Percentiles rank a stretch among this genome's conserved stretches.
Evolutionary conservation across 2,113 vertebrate genomes (phyloP).

Genomic region (Loxodonta africana): DNA sequence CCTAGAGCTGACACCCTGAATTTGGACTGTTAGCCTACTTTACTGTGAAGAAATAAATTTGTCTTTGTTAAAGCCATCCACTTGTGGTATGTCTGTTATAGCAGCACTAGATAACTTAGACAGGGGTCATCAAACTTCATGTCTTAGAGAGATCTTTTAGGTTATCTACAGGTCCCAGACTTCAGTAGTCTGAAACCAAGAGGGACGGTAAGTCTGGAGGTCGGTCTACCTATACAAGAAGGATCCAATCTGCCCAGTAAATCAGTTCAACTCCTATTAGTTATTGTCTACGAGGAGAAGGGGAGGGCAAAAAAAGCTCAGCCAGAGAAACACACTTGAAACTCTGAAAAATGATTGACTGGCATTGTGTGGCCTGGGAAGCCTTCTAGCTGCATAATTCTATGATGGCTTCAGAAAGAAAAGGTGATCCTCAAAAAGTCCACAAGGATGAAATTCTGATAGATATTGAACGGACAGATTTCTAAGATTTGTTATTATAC

Average conservation of each 20-base stretch:
- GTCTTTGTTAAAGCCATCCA: too few species aligned
- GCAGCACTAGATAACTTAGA: too few species aligned
- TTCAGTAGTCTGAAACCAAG: background rate
- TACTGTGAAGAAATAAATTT: too few species aligned
- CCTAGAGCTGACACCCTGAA: too few species aligned
- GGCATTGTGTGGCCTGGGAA: background rate
- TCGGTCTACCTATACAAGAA: background rate
- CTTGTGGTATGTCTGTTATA: too few species aligned
- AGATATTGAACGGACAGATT: conserved; percentile 5
- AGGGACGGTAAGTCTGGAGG: background rate
- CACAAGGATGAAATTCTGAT: conserved; percentile 35
- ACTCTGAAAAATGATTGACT: background rate
- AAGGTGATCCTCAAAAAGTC: conserved; percentile 15
- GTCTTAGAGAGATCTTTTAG: background rate
- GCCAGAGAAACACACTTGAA: conserved; percentile 30
- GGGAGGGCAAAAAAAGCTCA: background rate
- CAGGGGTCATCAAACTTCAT: background rate
- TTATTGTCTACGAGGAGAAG: background rate
- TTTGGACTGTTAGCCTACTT: too few species aligned
- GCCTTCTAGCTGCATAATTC: background rate
- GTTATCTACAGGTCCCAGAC: background rate
- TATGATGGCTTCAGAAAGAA: conserved; percentile 41
- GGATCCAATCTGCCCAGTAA: background rate
- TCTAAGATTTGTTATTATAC: conserved; percentile 4
- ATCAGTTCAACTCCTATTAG: background rate